Evolutionary conservation across 2,113 vertebrate genomes (phyloP).

Genomic region (Eurypyga helias): DNA sequence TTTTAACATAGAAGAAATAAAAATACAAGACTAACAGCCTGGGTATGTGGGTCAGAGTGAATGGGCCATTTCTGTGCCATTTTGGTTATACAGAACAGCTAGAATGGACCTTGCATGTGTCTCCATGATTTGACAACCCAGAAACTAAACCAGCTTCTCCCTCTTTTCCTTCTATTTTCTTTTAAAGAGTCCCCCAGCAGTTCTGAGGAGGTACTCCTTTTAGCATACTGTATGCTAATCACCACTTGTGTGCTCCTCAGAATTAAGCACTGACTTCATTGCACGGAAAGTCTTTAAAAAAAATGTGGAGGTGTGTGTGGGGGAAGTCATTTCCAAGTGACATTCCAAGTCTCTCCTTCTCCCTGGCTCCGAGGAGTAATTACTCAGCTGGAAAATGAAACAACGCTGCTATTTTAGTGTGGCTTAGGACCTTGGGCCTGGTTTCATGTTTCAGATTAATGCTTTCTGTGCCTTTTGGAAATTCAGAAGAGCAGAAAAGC

Average conservation of each 20-base stretch:
- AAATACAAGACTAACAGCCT: neutral
- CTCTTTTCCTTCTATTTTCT: neutral
- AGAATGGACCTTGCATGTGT: neutral
- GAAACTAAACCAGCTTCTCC: neutral
- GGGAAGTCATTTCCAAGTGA: conserved; percentile 70
- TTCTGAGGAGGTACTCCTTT: neutral
- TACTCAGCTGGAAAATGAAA: conserved; percentile 74
- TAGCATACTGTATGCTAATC: neutral
- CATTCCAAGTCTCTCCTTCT: conserved; percentile 68
- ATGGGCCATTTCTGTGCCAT: neutral
- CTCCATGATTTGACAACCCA: neutral
- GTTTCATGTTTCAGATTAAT: conserved; percentile 61
- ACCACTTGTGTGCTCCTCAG: neutral
- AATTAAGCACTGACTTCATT: conserved; percentile 62
- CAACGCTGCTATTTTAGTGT: conserved; percentile 64
- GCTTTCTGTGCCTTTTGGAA: conserved; percentile 53
- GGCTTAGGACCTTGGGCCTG: conserved; percentile 56
- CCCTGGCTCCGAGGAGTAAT: conserved; percentile 66
- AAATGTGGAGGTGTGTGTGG: conserved; percentile 31
- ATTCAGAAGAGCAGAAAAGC: conserved; percentile 46
- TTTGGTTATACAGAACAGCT: neutral
- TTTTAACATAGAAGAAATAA: neutral
- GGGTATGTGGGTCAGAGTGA: neutral
- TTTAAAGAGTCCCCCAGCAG: neutral
- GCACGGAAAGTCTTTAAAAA: conserved; percentile 41